Evolutionary conservation across 2,888 invertebrate species (phyloP).

Genomic region (Epirrhoe tristata): DNA sequence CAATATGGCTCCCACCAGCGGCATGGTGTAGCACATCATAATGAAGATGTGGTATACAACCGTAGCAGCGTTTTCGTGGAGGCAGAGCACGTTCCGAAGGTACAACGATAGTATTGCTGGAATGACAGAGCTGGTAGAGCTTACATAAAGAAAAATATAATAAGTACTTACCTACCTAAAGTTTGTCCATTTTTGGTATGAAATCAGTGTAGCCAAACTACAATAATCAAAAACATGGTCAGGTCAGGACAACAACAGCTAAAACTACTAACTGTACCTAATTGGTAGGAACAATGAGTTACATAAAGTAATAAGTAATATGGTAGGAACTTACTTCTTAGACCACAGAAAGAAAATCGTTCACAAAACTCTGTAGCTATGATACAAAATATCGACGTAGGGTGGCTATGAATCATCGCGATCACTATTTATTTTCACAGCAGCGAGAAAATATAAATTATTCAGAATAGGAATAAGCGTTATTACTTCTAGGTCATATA

Average conservation of each 20-base stretch:
- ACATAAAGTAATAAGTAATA: no score
- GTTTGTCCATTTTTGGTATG: no score
- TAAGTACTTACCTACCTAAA: no score
- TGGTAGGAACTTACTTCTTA: slow-evolving; percentile 88
- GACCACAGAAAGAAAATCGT: slow-evolving; percentile 93
- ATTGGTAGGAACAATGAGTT: no score
- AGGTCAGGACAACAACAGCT: no score
- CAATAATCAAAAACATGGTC: no score
- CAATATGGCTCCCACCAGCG: slow-evolving; percentile 90
- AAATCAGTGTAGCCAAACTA: no score
- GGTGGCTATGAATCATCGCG: slow-evolving; percentile 75
- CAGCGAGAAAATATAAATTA: not conserved
- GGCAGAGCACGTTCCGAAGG: slow-evolving; percentile 88
- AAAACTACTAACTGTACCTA: no score
- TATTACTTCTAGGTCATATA: no score
- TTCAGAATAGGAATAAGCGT: not conserved
- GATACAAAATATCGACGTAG: slow-evolving; percentile 91
- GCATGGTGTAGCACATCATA: slow-evolving; percentile 91
- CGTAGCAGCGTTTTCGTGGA: slow-evolving; percentile 88
- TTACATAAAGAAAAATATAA: no score
- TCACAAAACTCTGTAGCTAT: slow-evolving; percentile 95
- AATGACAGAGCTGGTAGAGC: not conserved
- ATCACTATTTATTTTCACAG: not conserved
- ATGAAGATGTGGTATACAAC: slow-evolving; percentile 91
- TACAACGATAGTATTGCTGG: slow-evolving; percentile 92